phyloP scores from a whole-genome alignment of 2,888 invertebrate genomes.

The Phrixothrix hirtus region DNA sequence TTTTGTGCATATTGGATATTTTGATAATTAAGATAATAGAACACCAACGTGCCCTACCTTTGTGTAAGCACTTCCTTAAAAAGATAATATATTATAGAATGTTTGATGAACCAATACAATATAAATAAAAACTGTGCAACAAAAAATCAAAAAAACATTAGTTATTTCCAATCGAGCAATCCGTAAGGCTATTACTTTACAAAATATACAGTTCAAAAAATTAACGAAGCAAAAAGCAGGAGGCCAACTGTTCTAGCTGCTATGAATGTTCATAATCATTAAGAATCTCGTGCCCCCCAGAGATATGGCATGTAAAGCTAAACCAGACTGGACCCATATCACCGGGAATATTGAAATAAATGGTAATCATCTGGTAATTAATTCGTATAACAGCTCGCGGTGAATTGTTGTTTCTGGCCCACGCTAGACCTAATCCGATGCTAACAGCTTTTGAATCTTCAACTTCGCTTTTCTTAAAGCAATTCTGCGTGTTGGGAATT shows the following conservation, averaged over 20 bases:
- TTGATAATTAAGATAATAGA: too few relatives aligned
- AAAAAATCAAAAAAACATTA: not conserved
- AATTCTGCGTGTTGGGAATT: constrained; percentile 6
- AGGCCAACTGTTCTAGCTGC: constrained; percentile 35
- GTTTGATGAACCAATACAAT: not conserved
- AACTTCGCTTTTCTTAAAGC: constrained; percentile 2
- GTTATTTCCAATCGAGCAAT: not conserved
- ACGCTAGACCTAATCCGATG: constrained; percentile 20
- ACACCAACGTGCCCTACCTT: too few relatives aligned
- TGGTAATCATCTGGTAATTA: constrained; percentile 43
- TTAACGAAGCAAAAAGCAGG: constrained; percentile 21
- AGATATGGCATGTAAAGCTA: constrained; percentile 26
- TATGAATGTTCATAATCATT: constrained; percentile 41
- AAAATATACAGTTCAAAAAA: not conserved
- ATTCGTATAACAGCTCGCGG: constrained; percentile 38
- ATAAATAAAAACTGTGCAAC: not conserved
- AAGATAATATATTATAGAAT: not conserved
- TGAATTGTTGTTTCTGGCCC: constrained; percentile 32
- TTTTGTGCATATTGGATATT: too few relatives aligned
- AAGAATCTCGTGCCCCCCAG: constrained; percentile 37
- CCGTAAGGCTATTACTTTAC: not conserved
- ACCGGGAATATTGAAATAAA: constrained; percentile 44
- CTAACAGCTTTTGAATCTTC: constrained; percentile 23
- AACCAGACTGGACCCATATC: constrained; percentile 36
- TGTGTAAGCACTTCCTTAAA: too few relatives aligned